Evolutionary conservation across 35 echinoderm and acorn worm species (phyloP).

Genomic region (Heliocidaris erythrogramma): DNA sequence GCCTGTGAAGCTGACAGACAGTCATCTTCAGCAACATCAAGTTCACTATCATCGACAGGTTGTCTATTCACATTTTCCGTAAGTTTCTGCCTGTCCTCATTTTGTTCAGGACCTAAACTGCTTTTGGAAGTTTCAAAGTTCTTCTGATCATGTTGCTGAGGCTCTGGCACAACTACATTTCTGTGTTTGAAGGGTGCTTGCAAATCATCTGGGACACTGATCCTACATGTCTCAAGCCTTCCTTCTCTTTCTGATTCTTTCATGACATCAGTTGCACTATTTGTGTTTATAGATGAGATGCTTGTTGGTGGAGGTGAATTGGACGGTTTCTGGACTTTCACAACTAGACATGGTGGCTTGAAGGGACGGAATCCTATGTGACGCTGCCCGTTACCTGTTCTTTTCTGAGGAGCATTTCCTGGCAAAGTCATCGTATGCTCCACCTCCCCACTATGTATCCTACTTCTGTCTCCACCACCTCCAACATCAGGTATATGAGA

Average conservation of each 20-base stretch:
- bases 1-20: constrained; percentile 68
- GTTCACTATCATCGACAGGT: background rate
- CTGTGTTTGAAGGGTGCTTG: background rate
- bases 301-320: background rate
- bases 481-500: background rate
- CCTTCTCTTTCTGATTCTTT: background rate
- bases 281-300: background rate
- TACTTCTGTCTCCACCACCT: background rate
- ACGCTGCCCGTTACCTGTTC: constrained; percentile 62
- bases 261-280: background rate
- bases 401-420: constrained; percentile 9
- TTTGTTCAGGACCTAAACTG: background rate
- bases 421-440: background rate
- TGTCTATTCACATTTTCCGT: background rate
- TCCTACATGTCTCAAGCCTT: background rate
- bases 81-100: background rate
- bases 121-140: background rate
- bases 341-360: constrained; percentile 66
- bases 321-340: background rate
- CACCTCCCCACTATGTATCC: background rate
- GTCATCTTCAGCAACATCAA: constrained; percentile 55
- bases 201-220: background rate
- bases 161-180: background rate
- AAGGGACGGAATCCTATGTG: constrained; percentile 93
- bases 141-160: background rate